Percentiles rank a stretch among this genome's conserved stretches.
Conservation (phyloP, 2,888 invertebrate genomes). For the Conops quadrifasciatus region DNA sequence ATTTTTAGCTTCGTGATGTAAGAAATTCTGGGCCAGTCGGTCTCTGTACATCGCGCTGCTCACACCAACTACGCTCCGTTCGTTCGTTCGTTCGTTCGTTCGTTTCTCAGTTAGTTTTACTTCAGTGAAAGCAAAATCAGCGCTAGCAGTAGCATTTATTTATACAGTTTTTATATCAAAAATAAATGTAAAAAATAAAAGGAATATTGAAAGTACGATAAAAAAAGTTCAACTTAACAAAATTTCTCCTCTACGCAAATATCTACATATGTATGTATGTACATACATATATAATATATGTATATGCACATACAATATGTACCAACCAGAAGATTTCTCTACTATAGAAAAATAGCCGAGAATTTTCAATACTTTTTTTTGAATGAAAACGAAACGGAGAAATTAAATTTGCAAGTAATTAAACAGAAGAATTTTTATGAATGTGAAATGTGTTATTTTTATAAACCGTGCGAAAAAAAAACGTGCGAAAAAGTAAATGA, state of each 20-base stretch:
- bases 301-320: conserved; percentile 11
- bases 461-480: too few species aligned
- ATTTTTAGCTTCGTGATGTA: conserved; percentile 61
- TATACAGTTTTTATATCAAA: conserved; percentile 13
- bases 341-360: background rate
- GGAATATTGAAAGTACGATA: background rate
- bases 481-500: conserved; percentile 25
- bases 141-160: conserved; percentile 33
- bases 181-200: conserved; percentile 15
- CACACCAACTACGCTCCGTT: conserved; percentile 47
- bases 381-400: too few species aligned
- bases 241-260: background rate
- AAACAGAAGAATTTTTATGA: too few species aligned
- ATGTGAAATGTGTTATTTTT: conserved; percentile 14
- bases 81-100: conserved; percentile 39
- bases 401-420: too few species aligned
- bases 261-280: background rate
- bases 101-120: background rate
- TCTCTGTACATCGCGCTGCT: conserved; percentile 58
- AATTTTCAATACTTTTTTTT: too few species aligned
- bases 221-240: too few species aligned
- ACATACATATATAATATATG: conserved; percentile 2
- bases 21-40: conserved; percentile 63
- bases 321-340: background rate
- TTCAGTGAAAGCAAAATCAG: conserved; percentile 40